A percentile compares a stretch with the other conserved stretches of the same genome.
phyloP scores from a whole-genome alignment of 2,113 vertebrate genomes.

The Triplophysa dalaica region DNA sequence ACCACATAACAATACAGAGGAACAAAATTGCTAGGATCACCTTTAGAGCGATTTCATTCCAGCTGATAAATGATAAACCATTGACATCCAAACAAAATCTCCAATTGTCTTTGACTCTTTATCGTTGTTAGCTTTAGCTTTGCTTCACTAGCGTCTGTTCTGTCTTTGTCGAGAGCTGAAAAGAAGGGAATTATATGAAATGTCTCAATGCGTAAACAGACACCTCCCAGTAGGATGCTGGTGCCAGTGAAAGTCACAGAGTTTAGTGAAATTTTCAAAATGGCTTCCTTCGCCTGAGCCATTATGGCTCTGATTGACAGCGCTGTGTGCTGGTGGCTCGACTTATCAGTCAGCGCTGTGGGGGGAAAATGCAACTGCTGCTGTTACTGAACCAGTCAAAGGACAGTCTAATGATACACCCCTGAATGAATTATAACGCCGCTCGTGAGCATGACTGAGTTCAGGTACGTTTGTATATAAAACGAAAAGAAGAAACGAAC shows the following conservation, averaged over 20 bases:
- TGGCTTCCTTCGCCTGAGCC: constrained; percentile 39
- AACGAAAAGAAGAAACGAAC: not conserved
- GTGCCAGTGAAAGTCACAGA: not conserved
- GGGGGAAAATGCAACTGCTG: constrained; percentile 42
- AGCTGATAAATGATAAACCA: no score
- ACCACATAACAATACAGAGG: no score
- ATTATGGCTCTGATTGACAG: constrained; percentile 48
- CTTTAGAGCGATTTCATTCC: no score
- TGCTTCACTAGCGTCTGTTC: not conserved
- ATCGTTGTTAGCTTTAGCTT: not conserved
- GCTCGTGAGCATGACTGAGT: constrained; percentile 4
- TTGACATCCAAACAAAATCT: no score
- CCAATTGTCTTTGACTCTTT: not conserved
- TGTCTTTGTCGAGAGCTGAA: not conserved
- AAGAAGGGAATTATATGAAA: not conserved
- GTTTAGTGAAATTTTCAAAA: constrained; percentile 43
- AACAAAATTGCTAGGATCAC: no score
- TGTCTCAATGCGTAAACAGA: not conserved
- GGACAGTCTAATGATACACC: constrained; percentile 17
- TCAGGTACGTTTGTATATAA: not conserved
- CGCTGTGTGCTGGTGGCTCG: constrained; percentile 45
- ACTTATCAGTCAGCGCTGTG: constrained; percentile 49
- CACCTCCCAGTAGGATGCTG: not conserved
- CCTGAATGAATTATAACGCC: constrained; percentile 27
- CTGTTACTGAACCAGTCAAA: constrained; percentile 34